Base-by-base conservation (phyloP, 1,140 invertebrate genomes). In the Bilobella aurantiaca region DNA sequence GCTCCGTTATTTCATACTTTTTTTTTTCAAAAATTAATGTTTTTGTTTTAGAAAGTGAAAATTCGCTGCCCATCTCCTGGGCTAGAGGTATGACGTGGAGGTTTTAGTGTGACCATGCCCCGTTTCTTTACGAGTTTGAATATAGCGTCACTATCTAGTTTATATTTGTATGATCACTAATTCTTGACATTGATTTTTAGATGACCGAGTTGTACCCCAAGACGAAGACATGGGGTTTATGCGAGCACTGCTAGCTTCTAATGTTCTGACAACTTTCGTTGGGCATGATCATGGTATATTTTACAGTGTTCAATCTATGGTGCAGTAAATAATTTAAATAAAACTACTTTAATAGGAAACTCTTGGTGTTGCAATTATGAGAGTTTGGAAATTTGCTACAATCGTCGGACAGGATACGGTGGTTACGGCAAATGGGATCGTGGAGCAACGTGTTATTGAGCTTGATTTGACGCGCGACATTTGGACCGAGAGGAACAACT, bases 221-320 rank as follows among this genome's bases (percentile, higher is more conserved):
- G 64, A 66, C 3, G 31, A n/a, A 53, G 47, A 66, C 29, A 60
- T 29, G 31, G 58, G 58, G 31, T 12, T 60, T 5, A 8, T 60
- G 31, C 37, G 31, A 5, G 64, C 56, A 23, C 53, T 66, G 12
- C 37, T 66, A 53, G 3, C 8, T 14, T 53, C 23, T 31, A 25
- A 66, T 2, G 64, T 57, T 34, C 27, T 28, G 8, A 60, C 58
- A 28, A 46, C 49, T 2, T 66, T 61, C 32, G 58, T 61, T 1
- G 64, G 64, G 2, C 64, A 66, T 23, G 31, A 62, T 29, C 64
- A 62, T 56, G 64, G 58, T 59, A 65, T 8, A 37, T 30, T 29
- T 8, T 42, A 42, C 34, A 42, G 18, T 8, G 5, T 28, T 37
- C 14, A 60, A 60, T 60, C 8, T 37, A 21, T 16, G 5, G 58